Base-by-base conservation (phyloP, 2,797 vertebrate genomes). In the Calcarius lapponicus region DNA sequence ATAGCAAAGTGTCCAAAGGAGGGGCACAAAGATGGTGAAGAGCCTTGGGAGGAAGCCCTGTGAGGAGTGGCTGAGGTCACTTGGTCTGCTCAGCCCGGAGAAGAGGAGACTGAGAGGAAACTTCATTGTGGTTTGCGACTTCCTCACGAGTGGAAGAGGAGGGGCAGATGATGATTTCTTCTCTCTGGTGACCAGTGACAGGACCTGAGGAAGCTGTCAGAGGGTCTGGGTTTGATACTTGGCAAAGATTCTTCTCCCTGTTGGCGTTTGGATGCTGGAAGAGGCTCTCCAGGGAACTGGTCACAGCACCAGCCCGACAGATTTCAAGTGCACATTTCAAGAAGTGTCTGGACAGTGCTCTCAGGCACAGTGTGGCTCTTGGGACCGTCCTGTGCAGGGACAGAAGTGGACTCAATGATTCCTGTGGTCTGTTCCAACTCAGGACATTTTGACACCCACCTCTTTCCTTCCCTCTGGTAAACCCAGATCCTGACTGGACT, bases 41-140 rank as follows among this genome's bases (percentile, higher is more conserved):
- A 11, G 21, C 7, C 25, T 31, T 11, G 36, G 17, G 17, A 12
- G 11, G 10, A 58, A 58, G 20, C 4, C 0, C 0, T 22, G 1
- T 4, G 29, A 45, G 25, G 21, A 71, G 21, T 8, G 16, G 6
- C 24, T 45, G 58, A 40, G 18, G 50, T 11, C 11, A 11, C 20
- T 32, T 34, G 45, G 12, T 51, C 11, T 40, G 10, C 3, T 65
- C 51, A 78, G 17, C 4, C 15, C 40, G 29, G 5, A n/a, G 21
- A 19, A 48, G 17, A 32, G 9, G 36, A 45, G 20, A 40, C 10
- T 26, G n/a, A 57, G 38, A 6, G 15, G 21, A 28, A 11, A 10
- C 17, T 9, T 31, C 17, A 31, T 3, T 0, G 0, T n/a, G 18
- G 6, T 61, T 54, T 51, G 13, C 8, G 51, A 10, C 38, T 45